Evolutionary conservation across 2,888 invertebrate genomes (phyloP).

Genomic region (Tanytarsus gracilentus): DNA sequence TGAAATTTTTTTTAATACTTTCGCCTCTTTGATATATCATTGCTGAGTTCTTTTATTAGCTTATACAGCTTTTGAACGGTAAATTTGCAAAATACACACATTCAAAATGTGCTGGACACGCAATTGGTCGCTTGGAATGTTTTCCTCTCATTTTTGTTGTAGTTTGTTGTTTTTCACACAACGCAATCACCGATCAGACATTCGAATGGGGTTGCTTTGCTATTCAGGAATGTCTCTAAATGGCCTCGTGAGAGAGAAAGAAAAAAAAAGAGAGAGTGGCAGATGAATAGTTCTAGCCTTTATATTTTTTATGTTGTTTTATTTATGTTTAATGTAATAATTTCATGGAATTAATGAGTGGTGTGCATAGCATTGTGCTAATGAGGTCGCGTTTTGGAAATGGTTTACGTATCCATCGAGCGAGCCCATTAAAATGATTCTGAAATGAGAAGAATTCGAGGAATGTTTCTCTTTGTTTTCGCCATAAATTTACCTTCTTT

Average conservation of each 20-base stretch:
- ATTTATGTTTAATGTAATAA: constrained; percentile 23
- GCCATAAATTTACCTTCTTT: constrained; percentile 13
- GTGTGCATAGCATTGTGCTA: background rate
- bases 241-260: background rate
- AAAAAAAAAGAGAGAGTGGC: background rate
- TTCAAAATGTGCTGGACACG: constrained; percentile 4
- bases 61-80: background rate
- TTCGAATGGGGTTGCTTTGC: background rate
- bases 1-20: background rate
- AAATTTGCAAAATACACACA: constrained; percentile 19
- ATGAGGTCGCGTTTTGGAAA: constrained; percentile 22
- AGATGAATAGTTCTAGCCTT: constrained; percentile 7
- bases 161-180: too few species aligned
- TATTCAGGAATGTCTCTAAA: constrained; percentile 20
- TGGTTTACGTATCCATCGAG: too few species aligned
- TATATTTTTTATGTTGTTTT: background rate
- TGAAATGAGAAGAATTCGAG: constrained; percentile 12
- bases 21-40: background rate
- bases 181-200: too few species aligned
- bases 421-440: constrained; percentile 14
- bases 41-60: background rate
- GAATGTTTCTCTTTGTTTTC: constrained; percentile 21
- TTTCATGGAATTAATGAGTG: constrained; percentile 27
- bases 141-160: background rate
- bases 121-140: constrained; percentile 24